Percentiles rank a stretch among this genome's conserved stretches.
Evolutionary conservation across 2,797 vertebrate genomes (phyloP).

Genomic region (Hemibagrus guttatus): DNA sequence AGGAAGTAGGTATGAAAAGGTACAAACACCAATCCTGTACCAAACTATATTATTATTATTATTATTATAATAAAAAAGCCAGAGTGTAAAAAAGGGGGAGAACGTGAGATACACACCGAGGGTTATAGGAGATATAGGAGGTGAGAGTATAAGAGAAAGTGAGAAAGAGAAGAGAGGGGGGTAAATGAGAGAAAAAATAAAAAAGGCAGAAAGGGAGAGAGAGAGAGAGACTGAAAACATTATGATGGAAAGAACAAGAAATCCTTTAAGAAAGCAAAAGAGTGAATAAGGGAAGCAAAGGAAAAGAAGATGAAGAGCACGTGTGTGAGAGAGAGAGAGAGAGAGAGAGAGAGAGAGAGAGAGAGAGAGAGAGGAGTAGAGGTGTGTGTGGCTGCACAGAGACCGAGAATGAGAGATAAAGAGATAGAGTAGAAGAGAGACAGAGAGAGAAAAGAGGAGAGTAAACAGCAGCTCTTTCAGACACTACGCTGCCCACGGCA

Average conservation of each 20-base stretch:
- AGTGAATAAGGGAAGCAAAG: too few relatives aligned
- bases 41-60: too few relatives aligned
- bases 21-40: background rate
- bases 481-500: slow-evolving; percentile 68
- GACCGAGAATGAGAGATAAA: background rate
- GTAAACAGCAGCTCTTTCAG: slow-evolving; percentile 68
- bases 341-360: background rate
- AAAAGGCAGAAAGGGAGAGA: slow-evolving; percentile 6
- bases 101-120: too few relatives aligned
- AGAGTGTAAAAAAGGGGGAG: too few relatives aligned
- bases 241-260: background rate
- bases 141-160: background rate
- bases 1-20: background rate
- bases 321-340: background rate
- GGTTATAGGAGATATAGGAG: too few relatives aligned
- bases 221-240: background rate
- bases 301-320: too few relatives aligned
- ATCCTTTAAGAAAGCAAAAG: background rate
- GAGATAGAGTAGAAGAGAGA: background rate
- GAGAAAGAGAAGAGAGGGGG: background rate
- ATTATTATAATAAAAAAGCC: too few relatives aligned
- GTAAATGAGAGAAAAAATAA: background rate
- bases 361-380: background rate
- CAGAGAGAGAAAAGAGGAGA: slow-evolving; percentile 19
- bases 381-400: background rate